Base-by-base conservation (phyloP, 2,113 vertebrate genomes). In the Zapus hudsonius region DNA sequence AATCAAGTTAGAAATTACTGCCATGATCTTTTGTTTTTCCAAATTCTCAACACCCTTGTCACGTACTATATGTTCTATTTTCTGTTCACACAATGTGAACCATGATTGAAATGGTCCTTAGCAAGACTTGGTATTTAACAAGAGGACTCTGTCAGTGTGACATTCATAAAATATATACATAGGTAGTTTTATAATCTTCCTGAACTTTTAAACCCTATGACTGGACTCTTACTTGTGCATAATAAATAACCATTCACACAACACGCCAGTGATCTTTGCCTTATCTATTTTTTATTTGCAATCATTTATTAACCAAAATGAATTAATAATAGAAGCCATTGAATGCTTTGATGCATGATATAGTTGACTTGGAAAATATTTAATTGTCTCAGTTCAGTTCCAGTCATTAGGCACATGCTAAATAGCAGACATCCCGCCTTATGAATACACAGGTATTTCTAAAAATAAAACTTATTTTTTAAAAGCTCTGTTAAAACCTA, bases 41-140 rank as follows among this genome's bases (percentile, higher is more conserved):
- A 47, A 69, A 84, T 23, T 33, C 27, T 44, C 86, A 29, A 74
- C 29, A 40, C 16, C 25, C n/a, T 84, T 90, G 70, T 90, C 95
- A 95, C 4, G 1, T 11, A 63, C 76, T 7, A 0, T 64, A 20
- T 63, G 81, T 25, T 94, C 92, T 93, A 93, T 42, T 97, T 97
- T 95, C 84, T 5, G 59, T 63, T 88, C 84, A 94, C 17, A 55
- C 70, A 40, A 44, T 9, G 33, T 55, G 72, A 86, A 87, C 79
- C 33, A 1, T 75, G 74, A 92, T 75, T 92, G 91, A 55, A 73
- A 66, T 31, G 33, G 15, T 66, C 76, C 72, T 89, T 64, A 12
- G 13, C 29, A 19, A 83, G 57, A 12, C 20, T 75, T 67, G 2
- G 23, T 69, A 25, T 73, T 76, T 66, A 89, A 73, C 38, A 15